A percentile compares a stretch with the other conserved stretches of the same genome.
Evolutionary conservation across 2,113 vertebrate genomes (phyloP).

Genomic region (Lethenteron reissneri): DNA sequence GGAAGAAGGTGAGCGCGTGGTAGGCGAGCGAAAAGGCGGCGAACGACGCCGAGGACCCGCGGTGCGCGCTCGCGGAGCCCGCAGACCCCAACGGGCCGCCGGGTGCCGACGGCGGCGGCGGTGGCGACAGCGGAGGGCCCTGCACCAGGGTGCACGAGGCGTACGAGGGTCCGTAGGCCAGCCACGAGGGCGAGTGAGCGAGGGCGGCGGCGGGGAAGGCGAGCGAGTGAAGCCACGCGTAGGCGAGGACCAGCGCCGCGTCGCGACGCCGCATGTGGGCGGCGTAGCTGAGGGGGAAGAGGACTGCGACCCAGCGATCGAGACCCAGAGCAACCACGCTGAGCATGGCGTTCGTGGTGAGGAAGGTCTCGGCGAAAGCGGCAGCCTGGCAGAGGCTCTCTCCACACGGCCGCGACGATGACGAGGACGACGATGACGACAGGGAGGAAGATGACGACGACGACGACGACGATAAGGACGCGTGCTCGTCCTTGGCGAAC

Average conservation of each 20-base stretch:
- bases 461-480: constrained; percentile 83
- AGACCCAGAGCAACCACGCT: constrained; percentile 44
- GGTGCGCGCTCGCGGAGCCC: constrained; percentile 19
- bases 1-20: constrained; percentile 30
- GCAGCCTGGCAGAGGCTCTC: constrained; percentile 23
- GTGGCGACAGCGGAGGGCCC: constrained; percentile 35
- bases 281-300: constrained; percentile 36
- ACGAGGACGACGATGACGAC: constrained; percentile 94
- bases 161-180: constrained; percentile 31
- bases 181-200: constrained; percentile 25
- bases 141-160: constrained; percentile 29
- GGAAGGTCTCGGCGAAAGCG: constrained; percentile 36
- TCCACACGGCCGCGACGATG: constrained; percentile 31
- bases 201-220: constrained; percentile 27
- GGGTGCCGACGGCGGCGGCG: constrained; percentile 29
- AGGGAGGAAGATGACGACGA: constrained; percentile 76
- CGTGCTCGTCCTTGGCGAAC: constrained; percentile 70
- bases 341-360: constrained; percentile 32
- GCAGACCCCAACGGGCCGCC: constrained; percentile 33
- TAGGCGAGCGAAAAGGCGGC: constrained; percentile 30
- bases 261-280: constrained; percentile 39
- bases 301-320: constrained; percentile 39
- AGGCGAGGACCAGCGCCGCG: constrained; percentile 29
- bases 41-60: constrained; percentile 11
- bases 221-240: constrained; percentile 31